Base-by-base conservation (phyloP, 30 jellyfish, hydroid and myxozoan species). In the Catostylus mosaicus region DNA sequence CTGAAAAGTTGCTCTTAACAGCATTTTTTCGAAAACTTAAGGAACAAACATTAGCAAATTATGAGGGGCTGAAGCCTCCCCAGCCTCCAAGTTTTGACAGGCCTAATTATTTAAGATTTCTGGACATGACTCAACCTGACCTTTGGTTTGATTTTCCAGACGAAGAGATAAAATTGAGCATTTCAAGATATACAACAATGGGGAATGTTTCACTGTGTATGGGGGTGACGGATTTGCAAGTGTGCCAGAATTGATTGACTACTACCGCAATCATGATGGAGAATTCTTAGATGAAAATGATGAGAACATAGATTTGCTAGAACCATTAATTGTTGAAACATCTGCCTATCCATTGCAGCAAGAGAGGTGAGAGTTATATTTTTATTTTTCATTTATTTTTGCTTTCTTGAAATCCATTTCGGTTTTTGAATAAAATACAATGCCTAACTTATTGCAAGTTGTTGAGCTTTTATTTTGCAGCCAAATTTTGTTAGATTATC, bases 171-270 rank as follows among this genome's bases (percentile, higher is more conserved):
- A 31, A 2, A 88, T 93, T 18, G 38, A 69, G 45, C 96, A 93
- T 66, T 93, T 37, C 64, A 93, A 93, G 71, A 93, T 93, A 30
- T 19, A 64, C 30, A 87, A 93, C 74, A 95, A 93, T 75, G 98
- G 98, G 3, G 98, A 93, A 27, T 73, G 93, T 24, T 93, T 93
- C 73, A 92, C 74, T 56, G 34, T 93, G 52, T 93, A 87, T 64
- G 98, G 80, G 23, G 93, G 75, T 19, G 98, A 93, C 60, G 98
- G 96, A 48, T 93, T 93, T 69, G 98, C 98, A 16, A 89, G 97
- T 60, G 97, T 93, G 16, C 98, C 98, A 37, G 97, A 86, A 31
- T 54, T 93, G 48, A 82, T 93, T 11, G 94, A 87, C 40, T 84
- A 54, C 60, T 93, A 93, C 52, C 82, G 87, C 60, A 69, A 51